Evolutionary conservation across 2,888 invertebrate genomes (phyloP), one percentile per base, ranked within the genome.

Genomic region (Tinea semifulvella): DNA sequence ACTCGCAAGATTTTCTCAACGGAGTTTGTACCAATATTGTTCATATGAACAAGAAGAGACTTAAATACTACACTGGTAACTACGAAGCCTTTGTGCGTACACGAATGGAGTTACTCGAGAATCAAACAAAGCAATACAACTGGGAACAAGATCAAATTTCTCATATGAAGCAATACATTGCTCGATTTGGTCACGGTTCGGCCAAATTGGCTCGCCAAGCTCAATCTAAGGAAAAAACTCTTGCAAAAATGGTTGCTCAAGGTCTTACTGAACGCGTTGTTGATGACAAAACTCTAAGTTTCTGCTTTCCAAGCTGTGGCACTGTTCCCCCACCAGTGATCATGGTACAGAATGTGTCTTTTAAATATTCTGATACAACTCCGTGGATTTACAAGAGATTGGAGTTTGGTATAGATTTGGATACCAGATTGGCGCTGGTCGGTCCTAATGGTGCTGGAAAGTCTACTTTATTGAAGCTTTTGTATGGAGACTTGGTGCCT

Each of bases 61-160:
- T 99, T 35, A 95, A 96, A 66, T 96, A 96, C 76, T 99, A 93
- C 74, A 94, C 95, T 17, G 96, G 90, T 52, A 98, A 98, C 81
- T 99, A 98, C 68, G 99, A 99, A 69, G 91, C 94, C 1, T 99
- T 98, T 65, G 87, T 95, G 6, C 90, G 93, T 53, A 99, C 98
- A 1, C 84, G 97, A 50, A 84, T 91, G 84, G 99, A 99, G 66
- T 80, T 98, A 56, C 81, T 97, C 50, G 99, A 99, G 72, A 99
- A 99, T 72, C 99, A 99, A 79, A 93, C 92, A 88, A 99, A 99
- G 69, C 95, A 96, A 63, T 99, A 98, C 76, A 96, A 97, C 61
- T 99, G 99, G 99, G 98, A 99, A 73, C 99, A 99, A 69, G 96
- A 97, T 74, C 98, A 99, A 77, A 98, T 99, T 51, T 86, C 95